phyloP scores from a whole-genome alignment of 1,140 invertebrate genomes.

The Laodelphax striatellus region DNA sequence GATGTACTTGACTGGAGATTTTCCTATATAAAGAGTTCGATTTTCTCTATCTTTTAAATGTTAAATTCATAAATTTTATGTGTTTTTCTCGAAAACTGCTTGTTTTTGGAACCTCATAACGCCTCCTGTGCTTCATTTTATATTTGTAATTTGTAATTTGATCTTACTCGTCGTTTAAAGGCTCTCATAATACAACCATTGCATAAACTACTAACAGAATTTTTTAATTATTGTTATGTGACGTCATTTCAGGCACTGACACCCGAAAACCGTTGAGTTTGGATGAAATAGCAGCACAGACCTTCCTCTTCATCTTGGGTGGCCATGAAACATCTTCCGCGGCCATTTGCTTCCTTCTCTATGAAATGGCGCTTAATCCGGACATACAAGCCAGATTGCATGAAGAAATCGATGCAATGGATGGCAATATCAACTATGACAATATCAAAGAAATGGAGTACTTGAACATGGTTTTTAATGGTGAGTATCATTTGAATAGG shows the following conservation, averaged over 20 bases:
- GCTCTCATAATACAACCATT: no score
- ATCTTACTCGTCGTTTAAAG: no score
- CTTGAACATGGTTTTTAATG: conserved; percentile 45
- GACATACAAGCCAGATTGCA: conserved; percentile 41
- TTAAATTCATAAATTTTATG: no score
- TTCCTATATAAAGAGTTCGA: no score
- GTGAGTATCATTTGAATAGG: conserved; percentile 34
- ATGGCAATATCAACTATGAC: conserved; percentile 41
- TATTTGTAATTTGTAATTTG: no score
- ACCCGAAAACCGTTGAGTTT: neutral
- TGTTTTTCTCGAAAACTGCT: no score
- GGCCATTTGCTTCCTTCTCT: conserved; percentile 38
- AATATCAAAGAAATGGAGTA: conserved; percentile 44
- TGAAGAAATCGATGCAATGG: conserved; percentile 35
- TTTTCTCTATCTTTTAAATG: no score
- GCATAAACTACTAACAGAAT: no score
- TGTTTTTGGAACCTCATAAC: no score
- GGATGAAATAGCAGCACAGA: conserved; percentile 41
- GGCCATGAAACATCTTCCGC: conserved; percentile 50
- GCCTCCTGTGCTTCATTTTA: no score
- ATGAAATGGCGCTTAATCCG: conserved; percentile 42
- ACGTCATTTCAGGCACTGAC: neutral
- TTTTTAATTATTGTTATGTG: no score
- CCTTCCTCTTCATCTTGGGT: conserved; percentile 50
- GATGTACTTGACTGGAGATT: no score